Evolutionary conservation across 64 coral and sea anemone genomes (phyloP), one percentile per base, ranked within the genome.

Genomic region (Stylophora pistillata): DNA sequence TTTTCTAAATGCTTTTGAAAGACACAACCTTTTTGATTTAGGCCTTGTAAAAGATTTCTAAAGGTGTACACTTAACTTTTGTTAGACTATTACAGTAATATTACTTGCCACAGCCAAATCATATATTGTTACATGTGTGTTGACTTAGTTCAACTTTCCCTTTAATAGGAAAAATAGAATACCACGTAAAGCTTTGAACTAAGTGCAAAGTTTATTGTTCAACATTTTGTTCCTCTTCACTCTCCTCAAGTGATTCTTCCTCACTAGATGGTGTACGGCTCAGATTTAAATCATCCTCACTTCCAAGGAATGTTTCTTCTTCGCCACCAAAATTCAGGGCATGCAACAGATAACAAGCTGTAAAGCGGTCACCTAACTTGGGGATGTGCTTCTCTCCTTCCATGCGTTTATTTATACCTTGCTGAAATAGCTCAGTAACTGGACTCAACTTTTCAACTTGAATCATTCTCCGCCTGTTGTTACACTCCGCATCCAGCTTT

Each of bases 281-380:
- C 64, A 23, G 5, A 9, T 68, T 1, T 11, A 4, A 0, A 47
- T 68, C 21, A 68, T 68, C 5, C 13, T 68, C 20, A n/a, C n/a
- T n/a, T 25, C 64, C 64, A 11, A 68, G 26, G n/a, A 68, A 68
- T 26, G n/a, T 28, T 68, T 11, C 23, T 68, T 68, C 64, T 26
- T 28, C 63, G 26, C 58, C 23, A 17, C 52, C 72, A 71, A 87
- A 84, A 7, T 88, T 65, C 61, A 93, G 76, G 16, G 72, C 78
- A 82, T 37, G 53, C 65, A 93, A 62, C 54, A 93, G 88, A 76
- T 88, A 93, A 2, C 34, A 25, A 55, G 86, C 86, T 82, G 76
- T 81, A 53, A 74, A 79, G 23, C 58, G 1, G 54, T 93, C 79
- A 33, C 27, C 14, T 21, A 88, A 25, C 58, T 82, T 70, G 31